Conservation (phyloP, 2,113 vertebrate genomes). For the Nematolebias whitei region DNA sequence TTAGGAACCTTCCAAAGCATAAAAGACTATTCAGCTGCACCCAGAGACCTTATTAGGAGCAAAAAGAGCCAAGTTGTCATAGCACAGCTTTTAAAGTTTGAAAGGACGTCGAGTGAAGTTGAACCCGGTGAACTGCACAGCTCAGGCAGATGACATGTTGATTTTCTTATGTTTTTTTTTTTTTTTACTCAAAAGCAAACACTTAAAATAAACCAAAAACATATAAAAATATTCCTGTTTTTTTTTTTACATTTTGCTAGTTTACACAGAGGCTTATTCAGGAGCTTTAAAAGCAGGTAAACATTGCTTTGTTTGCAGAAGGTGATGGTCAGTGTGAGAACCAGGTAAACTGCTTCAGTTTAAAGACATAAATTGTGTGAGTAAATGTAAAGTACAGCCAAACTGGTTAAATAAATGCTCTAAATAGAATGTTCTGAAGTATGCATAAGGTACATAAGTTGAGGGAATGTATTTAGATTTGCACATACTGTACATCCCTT, state of each 20-base stretch:
- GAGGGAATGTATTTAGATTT: slow-evolving; percentile 57
- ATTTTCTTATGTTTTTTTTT: slow-evolving; percentile 31
- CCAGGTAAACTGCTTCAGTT: slow-evolving; percentile 25
- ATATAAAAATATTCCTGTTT: slow-evolving; percentile 10
- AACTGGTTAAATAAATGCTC: slow-evolving; percentile 55
- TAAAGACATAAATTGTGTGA: slow-evolving; percentile 39
- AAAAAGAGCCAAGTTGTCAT: slow-evolving; percentile 12
- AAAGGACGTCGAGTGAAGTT: slow-evolving; percentile 6
- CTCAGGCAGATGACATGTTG: slow-evolving; percentile 32
- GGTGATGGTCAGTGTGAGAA: not conserved
- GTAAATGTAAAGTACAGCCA: slow-evolving; percentile 58
- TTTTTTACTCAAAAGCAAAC: slow-evolving; percentile 13
- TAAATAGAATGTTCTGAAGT: slow-evolving; percentile 41
- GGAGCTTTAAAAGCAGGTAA: slow-evolving; percentile 55
- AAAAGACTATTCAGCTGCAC: not conserved
- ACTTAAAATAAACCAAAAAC: not conserved
- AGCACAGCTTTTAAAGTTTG: slow-evolving; percentile 21
- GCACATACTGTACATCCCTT: slow-evolving; percentile 22
- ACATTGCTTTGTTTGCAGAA: slow-evolving; percentile 40
- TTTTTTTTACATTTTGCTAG: slow-evolving; percentile 50
- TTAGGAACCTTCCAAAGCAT: slow-evolving; percentile 4
- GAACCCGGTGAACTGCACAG: slow-evolving; percentile 26
- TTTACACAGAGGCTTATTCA: slow-evolving; percentile 32
- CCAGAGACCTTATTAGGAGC: slow-evolving; percentile 16
- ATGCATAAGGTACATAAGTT: slow-evolving; percentile 52